These are phyloP conservation scores for Agrochola lota DNA, from an alignment of 2,888 invertebrate species.

Conservation along the genomic window DNA sequence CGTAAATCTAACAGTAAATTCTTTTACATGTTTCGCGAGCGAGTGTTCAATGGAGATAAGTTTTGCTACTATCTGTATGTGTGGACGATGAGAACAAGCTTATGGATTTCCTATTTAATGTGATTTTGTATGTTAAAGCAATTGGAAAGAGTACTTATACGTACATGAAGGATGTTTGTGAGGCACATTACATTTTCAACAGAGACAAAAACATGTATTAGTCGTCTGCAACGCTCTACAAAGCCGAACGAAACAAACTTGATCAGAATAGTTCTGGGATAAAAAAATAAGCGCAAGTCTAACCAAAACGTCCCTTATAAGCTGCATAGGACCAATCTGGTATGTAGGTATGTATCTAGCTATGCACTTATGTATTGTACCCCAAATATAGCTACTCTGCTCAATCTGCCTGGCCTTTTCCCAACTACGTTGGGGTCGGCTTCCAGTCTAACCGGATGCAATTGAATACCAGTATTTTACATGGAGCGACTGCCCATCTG, in stretches of 20 bases:
- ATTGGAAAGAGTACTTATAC: neutral
- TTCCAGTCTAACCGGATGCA: too few species aligned
- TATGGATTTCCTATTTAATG: neutral
- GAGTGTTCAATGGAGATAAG: constrained; percentile 28
- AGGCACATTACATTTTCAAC: neutral
- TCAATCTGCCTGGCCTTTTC: too few species aligned
- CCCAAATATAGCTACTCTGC: neutral
- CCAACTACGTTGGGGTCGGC: too few species aligned
- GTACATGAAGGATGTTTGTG: neutral
- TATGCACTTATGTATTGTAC: neutral
- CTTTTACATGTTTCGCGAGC: constrained; percentile 32
- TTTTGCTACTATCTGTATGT: constrained; percentile 39
- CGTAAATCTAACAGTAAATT: constrained; percentile 56
- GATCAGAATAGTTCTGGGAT: neutral
- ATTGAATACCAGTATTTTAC: too few species aligned
- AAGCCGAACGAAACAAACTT: neutral
- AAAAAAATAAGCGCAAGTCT: neutral
- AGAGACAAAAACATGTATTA: too few species aligned
- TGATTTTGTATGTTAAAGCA: neutral
- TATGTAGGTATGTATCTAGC: neutral
- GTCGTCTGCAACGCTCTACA: neutral
- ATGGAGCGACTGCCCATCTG: too few species aligned
- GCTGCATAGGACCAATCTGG: neutral
- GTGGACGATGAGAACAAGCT: constrained; percentile 5
- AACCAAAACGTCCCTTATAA: neutral